Percentiles rank a stretch among this genome's conserved stretches.
phyloP scores from a whole-genome alignment of 2,797 vertebrate genomes.

The Otolemur crassicaudatus region DNA sequence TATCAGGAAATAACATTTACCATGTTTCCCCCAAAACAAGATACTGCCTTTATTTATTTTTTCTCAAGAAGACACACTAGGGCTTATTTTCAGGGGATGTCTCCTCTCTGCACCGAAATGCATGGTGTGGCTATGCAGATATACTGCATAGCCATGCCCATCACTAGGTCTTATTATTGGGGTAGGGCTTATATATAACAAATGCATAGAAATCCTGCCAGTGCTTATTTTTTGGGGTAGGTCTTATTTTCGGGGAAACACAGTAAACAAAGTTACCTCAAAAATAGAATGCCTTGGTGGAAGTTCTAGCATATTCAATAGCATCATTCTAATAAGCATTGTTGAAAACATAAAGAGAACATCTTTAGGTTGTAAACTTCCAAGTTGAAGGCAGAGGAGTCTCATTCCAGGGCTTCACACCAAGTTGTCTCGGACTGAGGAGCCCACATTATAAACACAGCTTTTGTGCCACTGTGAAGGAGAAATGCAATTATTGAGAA shows the following conservation, averaged over 20 bases:
- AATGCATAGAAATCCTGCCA: no score
- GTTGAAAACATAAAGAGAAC: background rate
- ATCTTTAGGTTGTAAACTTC: background rate
- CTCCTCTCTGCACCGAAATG: no score
- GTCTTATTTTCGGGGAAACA: no score
- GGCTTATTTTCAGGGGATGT: no score
- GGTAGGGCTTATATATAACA: no score
- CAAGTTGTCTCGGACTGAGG: background rate
- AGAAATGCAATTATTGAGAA: background rate
- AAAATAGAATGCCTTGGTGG: background rate
- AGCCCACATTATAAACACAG: background rate
- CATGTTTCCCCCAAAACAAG: no score
- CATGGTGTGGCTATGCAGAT: no score
- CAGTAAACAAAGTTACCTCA: background rate
- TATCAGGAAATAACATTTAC: background rate
- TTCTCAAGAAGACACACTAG: no score
- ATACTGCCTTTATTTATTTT: no score
- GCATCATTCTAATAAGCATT: background rate
- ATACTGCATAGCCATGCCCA: no score
- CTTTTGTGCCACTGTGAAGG: background rate
- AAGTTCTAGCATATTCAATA: background rate
- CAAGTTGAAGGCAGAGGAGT: background rate
- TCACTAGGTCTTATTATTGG: no score
- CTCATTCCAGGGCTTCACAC: background rate
- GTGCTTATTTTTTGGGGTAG: no score